phyloP scores from a whole-genome alignment of 2,797 vertebrate genomes.

The Cheirogaleus major region DNA sequence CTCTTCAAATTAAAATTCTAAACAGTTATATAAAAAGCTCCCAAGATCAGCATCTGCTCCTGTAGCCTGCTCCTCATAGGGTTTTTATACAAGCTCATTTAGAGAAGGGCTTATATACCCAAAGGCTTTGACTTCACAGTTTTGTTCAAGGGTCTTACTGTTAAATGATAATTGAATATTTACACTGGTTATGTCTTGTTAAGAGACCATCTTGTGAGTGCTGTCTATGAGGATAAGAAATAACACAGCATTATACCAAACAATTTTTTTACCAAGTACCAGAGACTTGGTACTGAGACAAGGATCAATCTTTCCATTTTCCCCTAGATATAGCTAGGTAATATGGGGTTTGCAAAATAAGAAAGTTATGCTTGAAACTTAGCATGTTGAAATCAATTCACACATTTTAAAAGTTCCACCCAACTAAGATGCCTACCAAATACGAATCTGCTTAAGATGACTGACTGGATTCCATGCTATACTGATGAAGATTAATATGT shows the following conservation, averaged over 20 bases:
- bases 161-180: slow-evolving; percentile 6
- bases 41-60: background rate
- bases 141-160: background rate
- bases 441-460: background rate
- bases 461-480: background rate
- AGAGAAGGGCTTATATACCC: background rate
- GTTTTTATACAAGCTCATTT: slow-evolving; percentile 40
- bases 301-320: background rate
- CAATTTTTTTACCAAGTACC: background rate
- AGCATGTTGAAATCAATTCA: slow-evolving; percentile 17
- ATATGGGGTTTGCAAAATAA: background rate
- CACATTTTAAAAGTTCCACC: slow-evolving; percentile 10
- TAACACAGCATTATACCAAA: background rate
- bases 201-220: background rate
- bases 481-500: background rate
- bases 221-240: background rate
- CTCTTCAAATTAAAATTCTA: slow-evolving; percentile 39
- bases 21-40: background rate
- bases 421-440: background rate
- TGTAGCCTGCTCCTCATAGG: background rate
- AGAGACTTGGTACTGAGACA: background rate
- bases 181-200: background rate
- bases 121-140: background rate
- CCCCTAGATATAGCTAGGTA: background rate
- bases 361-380: background rate